Percentiles rank a stretch among this genome's conserved stretches.
Conservation (phyloP, 2,797 vertebrate genomes). For the Erpetoichthys calabaricus region DNA sequence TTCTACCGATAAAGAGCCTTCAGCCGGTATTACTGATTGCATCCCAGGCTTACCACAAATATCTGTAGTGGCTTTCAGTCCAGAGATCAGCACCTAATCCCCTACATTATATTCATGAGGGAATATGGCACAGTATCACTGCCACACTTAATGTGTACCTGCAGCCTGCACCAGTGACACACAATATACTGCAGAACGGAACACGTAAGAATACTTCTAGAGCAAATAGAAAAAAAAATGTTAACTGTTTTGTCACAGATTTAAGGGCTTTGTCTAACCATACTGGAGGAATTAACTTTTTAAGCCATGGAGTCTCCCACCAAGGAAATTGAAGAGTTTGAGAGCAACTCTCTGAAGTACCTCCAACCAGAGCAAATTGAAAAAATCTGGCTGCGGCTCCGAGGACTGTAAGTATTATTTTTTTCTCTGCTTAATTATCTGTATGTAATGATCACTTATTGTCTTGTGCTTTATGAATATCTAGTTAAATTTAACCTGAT, state of each 20-base stretch:
- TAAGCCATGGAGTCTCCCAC: conserved; percentile 89
- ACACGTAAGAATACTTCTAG: conserved; percentile 6
- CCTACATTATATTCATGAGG: neutral
- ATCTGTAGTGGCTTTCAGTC: conserved; percentile 17
- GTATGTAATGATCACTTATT: too few relatives aligned
- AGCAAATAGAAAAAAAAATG: conserved; percentile 17
- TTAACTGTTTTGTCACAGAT: conserved; percentile 10
- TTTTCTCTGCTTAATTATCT: neutral
- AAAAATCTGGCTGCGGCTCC: conserved; percentile 95
- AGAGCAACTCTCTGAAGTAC: conserved; percentile 91
- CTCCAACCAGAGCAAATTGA: conserved; percentile 94
- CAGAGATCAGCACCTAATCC: conserved; percentile 19
- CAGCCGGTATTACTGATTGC: conserved; percentile 21
- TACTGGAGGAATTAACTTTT: conserved; percentile 18
- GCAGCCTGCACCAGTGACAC: conserved; percentile 2
- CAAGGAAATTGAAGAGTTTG: conserved; percentile 98
- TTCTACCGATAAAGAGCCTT: conserved; percentile 21
- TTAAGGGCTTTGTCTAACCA: conserved; percentile 18
- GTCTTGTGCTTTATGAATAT: too few relatives aligned
- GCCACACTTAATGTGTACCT: conserved; percentile 18
- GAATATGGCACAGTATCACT: conserved; percentile 14
- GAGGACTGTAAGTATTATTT: conserved; percentile 81
- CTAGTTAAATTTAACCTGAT: too few relatives aligned
- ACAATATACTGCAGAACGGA: neutral
- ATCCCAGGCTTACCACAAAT: conserved; percentile 28